Percentiles rank a stretch among this genome's conserved stretches.
These are phyloP conservation scores for Pseudorhombus dupliciocellatus DNA, from an alignment of 2,113 vertebrate species.

Conservation along the genomic window DNA sequence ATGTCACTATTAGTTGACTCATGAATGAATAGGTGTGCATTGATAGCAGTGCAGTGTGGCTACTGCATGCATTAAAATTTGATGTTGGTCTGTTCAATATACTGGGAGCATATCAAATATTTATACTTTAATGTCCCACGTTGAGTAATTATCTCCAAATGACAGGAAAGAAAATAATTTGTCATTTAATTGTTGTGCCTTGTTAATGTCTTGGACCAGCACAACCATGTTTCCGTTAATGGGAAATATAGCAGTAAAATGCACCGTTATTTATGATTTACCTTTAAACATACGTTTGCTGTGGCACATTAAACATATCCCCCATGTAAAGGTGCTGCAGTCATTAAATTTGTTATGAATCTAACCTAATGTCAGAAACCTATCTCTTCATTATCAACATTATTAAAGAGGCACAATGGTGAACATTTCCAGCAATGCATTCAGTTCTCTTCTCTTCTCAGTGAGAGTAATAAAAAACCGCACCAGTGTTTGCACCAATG, in stretches of 20 bases:
- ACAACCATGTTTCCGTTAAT: neutral
- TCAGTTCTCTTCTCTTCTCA: neutral
- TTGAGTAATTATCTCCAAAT: conserved; percentile 78
- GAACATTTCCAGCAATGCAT: neutral
- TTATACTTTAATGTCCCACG: conserved; percentile 73
- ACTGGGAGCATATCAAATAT: conserved; percentile 75
- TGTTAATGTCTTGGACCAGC: neutral
- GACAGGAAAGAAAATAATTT: conserved; percentile 66
- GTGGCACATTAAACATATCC: neutral
- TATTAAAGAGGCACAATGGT: conserved; percentile 9
- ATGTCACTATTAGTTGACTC: too few species aligned
- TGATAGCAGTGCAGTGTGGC: neutral
- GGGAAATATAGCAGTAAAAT: neutral
- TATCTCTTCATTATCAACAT: conserved; percentile 8
- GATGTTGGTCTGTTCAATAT: conserved; percentile 72
- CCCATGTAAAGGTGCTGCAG: conserved; percentile 3
- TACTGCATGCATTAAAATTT: conserved; percentile 71
- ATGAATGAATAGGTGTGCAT: too few species aligned
- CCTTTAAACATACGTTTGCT: conserved; percentile 39
- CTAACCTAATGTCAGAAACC: neutral
- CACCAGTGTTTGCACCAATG: conserved; percentile 7
- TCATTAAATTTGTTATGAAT: conserved; percentile 36
- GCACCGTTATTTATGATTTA: conserved; percentile 48
- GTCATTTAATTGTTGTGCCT: conserved; percentile 45
- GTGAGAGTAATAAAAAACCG: conserved; percentile 4